Conservation (phyloP, 2,113 vertebrate genomes). For the Myiopsitta monachus region DNA sequence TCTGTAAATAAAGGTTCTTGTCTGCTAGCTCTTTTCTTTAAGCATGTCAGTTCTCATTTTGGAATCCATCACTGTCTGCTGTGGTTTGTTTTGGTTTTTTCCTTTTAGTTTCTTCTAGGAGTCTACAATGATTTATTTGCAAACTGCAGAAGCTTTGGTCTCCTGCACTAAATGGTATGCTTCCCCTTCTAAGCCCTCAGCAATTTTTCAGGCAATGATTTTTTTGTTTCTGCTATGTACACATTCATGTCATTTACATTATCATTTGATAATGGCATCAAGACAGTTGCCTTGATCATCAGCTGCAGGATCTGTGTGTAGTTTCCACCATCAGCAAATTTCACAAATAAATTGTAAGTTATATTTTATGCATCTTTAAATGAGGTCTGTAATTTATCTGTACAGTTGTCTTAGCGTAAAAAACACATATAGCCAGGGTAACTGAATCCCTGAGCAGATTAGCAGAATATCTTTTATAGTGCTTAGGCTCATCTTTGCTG, state of each 20-base stretch:
- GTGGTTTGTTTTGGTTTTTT: neutral
- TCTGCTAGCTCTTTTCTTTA: neutral
- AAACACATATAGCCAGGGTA: neutral
- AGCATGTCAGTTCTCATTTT: neutral
- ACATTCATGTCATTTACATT: neutral
- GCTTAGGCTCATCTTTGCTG: neutral
- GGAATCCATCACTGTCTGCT: neutral
- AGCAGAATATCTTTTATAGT: neutral
- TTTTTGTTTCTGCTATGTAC: neutral
- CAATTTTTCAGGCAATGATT: neutral
- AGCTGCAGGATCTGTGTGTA: neutral
- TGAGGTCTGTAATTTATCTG: neutral
- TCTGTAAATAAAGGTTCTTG: neutral
- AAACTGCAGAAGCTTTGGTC: neutral
- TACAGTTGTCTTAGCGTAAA: neutral
- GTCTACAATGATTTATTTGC: neutral
- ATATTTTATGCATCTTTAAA: neutral
- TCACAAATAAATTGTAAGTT: neutral
- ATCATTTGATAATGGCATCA: slow-evolving; percentile 4
- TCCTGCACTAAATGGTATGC: neutral
- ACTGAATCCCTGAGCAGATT: neutral
- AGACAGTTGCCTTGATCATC: neutral
- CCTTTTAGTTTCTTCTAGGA: neutral
- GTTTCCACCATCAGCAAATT: neutral
- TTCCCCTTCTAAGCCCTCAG: neutral